Base-by-base conservation (phyloP, 2,797 vertebrate species). In the Amazona ochrocephala region DNA sequence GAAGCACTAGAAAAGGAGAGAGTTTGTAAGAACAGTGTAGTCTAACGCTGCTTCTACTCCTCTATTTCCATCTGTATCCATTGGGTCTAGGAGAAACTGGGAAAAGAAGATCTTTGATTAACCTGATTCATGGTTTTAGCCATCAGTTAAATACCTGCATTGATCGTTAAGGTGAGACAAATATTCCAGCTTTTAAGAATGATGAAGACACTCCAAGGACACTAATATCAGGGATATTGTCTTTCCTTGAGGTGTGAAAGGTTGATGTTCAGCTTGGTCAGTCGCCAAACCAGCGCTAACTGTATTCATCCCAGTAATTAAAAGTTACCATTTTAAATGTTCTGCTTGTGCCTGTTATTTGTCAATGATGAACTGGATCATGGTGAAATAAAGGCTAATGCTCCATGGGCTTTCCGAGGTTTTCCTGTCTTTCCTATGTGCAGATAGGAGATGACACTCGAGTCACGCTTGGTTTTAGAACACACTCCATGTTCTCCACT, bases 91-190 rank as follows among this genome's bases (percentile, higher is more conserved):
- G 37, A 90, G 45, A 62, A 56, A 47, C 14, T 37, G 64, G 34
- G 60, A 88, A 80, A 26, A 81, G 37, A 68, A 73, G 44, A 41
- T 81, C 85, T 56, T 75, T 95, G 65, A 84, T 97, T 83, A 93
- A 94, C 44, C 51, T 73, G 54, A 90, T 96, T 9, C 93, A 79
- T 81, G 41, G 86, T 37, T 90, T 96, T 27, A 96, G 91, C 66
- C 89, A 37, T 70, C 87, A 90, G 7, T 77, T 97, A 75, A 29
- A 77, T 21, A 30, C 67, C 12, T 96, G 93, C 39, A 53, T 91
- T 20, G 13, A 92, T 66, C 67, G 60, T 26, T 32, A 29, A 1
- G 5, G 19, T 34, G 62, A 84, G 37, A 87, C 72, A 68, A 84
- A 85, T 41, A 68, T 88, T 32, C 87, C 85, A 54, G 85, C 94